Base-by-base conservation (phyloP, 2,888 invertebrate genomes). In the Pyralis farinalis region DNA sequence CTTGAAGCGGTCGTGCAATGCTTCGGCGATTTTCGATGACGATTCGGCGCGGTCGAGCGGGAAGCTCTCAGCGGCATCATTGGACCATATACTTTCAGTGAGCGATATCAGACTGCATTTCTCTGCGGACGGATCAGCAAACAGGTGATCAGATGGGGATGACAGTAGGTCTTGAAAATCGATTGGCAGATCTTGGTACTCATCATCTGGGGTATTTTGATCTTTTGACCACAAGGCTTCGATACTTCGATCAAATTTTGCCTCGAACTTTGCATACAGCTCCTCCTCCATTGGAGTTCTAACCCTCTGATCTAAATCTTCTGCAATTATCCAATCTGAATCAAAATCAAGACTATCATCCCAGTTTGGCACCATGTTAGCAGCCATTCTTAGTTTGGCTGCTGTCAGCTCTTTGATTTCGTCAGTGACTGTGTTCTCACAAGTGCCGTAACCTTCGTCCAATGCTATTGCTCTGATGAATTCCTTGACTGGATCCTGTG, bases 221-320 rank as follows among this genome's bases (percentile, higher is more conserved):
- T 89, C 79, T 63, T 90, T 77, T 53, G 85, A 90, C 93, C 94
- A 93, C 43, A 94, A 76, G 28, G 93, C 93, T 70, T 93, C 93
- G 49, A 93, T 88, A 66, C 91, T 92, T 51, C 91, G 90, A 67
- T 93, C 91, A 68, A 93, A 93, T 73, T 93, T 93, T 5, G 93
- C 92, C 63, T 92, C 90, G 57, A 93, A 89, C 55, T 90, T 89
- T 3, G 91, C 92, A 54, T 92, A 90, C 41, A 88, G 73, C 59
- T 91, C 87, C 52, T 85, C 83, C 57, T 91, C 91, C 56, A 69
- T 60, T 9, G 85, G 85, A 27, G 78, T 65, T 40, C 67, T 68
- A 8, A 64, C 71, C 43, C 71, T 69, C 20, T 75, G 73, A 12
- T 66, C 63, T 3, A 74, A 58, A 42, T 78, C 77, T 12, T 81